Conservation (phyloP, 2,113 vertebrate genomes). For the Rhodinocichla rosea region DNA sequence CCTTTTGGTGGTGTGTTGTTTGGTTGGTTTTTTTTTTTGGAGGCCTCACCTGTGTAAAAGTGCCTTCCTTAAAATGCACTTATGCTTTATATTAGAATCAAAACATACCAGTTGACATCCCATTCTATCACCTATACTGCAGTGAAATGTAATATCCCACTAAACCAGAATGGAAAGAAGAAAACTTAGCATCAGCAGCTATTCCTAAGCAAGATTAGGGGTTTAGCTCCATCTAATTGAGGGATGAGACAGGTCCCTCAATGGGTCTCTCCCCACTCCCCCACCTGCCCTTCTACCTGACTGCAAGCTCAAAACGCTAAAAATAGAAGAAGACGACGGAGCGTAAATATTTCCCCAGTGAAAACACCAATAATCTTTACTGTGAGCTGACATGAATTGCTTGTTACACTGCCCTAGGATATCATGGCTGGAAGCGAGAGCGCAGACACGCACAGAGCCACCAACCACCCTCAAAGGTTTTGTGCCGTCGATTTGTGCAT, state of each 20-base stretch:
- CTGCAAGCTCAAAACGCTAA: slow-evolving; percentile 13
- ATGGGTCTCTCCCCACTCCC: neutral
- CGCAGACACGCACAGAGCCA: neutral
- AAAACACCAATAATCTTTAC: slow-evolving; percentile 62
- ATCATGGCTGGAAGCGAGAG: slow-evolving; percentile 11
- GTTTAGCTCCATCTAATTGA: slow-evolving; percentile 42
- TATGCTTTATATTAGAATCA: neutral
- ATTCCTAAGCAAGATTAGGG: slow-evolving; percentile 15
- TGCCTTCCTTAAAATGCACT: neutral
- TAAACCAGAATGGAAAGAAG: neutral
- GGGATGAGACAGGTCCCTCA: neutral
- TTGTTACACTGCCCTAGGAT: slow-evolving; percentile 53
- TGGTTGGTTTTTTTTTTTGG: neutral
- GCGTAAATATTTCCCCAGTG: slow-evolving; percentile 43
- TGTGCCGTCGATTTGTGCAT: neutral
- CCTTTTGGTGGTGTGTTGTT: neutral
- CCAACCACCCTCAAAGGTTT: neutral
- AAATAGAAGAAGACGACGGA: slow-evolving; percentile 31
- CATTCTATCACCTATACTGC: neutral
- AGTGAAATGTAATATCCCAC: slow-evolving; percentile 15
- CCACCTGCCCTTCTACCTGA: slow-evolving; percentile 14
- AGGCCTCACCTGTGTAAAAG: neutral
- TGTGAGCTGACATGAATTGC: slow-evolving; percentile 38
- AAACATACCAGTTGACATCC: neutral
- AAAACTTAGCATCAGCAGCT: slow-evolving; percentile 29